Evolutionary conservation across 2,113 vertebrate genomes (phyloP).

Genomic region (Bungarus multicinctus): DNA sequence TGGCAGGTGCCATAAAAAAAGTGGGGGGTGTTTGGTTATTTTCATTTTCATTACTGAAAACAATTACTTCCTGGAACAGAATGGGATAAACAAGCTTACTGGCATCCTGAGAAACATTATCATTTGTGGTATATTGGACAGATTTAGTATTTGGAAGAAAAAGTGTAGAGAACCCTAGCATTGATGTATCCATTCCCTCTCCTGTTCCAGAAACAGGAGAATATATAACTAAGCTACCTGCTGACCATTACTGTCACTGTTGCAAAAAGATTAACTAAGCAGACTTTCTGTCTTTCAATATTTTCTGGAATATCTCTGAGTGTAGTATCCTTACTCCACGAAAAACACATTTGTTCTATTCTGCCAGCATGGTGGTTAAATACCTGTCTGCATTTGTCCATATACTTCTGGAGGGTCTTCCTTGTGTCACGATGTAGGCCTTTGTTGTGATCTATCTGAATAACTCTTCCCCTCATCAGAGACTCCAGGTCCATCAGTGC

Average conservation of each 20-base stretch:
- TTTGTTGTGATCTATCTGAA: background rate
- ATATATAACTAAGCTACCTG: background rate
- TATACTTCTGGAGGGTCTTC: background rate
- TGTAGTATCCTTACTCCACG: background rate
- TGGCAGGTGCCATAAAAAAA: background rate
- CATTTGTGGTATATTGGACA: background rate
- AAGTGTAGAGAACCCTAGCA: background rate
- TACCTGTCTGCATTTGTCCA: background rate
- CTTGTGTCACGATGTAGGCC: background rate
- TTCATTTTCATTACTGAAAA: background rate
- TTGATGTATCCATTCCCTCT: background rate
- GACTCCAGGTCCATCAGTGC: background rate
- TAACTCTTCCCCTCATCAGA: background rate
- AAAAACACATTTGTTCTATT: background rate
- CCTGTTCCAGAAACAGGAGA: background rate
- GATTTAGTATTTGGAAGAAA: background rate
- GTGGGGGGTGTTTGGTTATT: no score
- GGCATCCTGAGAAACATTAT: background rate
- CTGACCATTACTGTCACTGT: background rate
- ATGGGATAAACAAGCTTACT: background rate
- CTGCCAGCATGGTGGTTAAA: background rate
- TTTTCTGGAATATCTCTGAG: background rate
- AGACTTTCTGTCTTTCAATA: background rate
- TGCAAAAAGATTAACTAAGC: background rate
- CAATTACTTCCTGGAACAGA: background rate